Conservation (phyloP, 2,113 vertebrate species). For the Marmota flaviventris region DNA sequence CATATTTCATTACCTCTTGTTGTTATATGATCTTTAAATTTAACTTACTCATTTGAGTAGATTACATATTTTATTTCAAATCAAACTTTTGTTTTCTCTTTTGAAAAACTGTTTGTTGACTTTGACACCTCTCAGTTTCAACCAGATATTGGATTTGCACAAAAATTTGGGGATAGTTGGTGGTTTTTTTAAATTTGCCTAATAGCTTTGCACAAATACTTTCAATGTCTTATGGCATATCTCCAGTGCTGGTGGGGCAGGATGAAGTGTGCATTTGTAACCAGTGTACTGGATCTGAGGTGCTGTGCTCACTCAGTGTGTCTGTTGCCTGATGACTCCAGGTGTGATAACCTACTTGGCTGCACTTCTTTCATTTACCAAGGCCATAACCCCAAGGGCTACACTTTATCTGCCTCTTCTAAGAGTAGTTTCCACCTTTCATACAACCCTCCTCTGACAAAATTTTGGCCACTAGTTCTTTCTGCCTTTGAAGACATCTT, state of each 20-base stretch:
- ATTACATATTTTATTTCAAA: background rate
- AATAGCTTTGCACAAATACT: background rate
- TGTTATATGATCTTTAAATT: background rate
- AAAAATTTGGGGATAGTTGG: background rate
- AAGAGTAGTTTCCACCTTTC: background rate
- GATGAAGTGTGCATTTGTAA: background rate
- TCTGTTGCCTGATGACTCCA: background rate
- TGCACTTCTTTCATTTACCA: background rate
- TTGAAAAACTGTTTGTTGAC: background rate
- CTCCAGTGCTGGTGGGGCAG: accelerated
- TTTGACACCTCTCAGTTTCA: background rate
- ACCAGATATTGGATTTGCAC: background rate
- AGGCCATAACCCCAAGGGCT: background rate
- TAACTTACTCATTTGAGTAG: background rate
- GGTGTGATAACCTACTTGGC: background rate
- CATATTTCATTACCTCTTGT: background rate
- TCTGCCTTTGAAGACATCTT: background rate
- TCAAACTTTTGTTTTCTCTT: background rate
- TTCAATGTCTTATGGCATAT: background rate
- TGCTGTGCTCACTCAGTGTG: no score
- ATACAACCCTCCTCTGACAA: background rate
- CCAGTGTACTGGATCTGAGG: background rate
- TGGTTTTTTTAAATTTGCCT: background rate
- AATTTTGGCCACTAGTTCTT: background rate
- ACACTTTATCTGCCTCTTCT: background rate